These are phyloP conservation scores for Caenorhabditis becei DNA, from an alignment of 2,888 invertebrate genomes.

Conservation along the genomic window DNA sequence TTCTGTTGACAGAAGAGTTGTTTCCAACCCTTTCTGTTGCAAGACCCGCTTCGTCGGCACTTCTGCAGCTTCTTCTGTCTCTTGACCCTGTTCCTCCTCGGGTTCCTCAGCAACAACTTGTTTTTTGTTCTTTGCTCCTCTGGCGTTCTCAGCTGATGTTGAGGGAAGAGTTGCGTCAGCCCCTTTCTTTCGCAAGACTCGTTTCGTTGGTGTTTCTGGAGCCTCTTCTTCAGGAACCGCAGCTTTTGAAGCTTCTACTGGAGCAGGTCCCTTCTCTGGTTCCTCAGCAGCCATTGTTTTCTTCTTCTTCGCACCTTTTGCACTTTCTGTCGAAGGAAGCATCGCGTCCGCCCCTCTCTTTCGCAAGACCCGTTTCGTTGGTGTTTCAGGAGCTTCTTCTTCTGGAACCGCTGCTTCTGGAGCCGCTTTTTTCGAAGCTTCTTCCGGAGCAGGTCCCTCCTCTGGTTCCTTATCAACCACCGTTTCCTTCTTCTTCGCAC, in stretches of 20 bases:
- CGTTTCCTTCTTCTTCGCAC: no score
- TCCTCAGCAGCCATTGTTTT: not conserved
- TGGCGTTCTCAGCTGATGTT: no score
- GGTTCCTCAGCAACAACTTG: no score
- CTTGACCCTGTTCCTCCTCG: not conserved
- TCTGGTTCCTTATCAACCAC: no score
- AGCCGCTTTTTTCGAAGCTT: not conserved
- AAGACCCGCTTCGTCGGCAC: no score
- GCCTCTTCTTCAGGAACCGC: not conserved
- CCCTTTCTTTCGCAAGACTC: not conserved
- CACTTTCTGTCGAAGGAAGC: not conserved
- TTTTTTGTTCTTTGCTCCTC: no score
- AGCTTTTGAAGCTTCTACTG: not conserved
- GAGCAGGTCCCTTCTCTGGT: no score
- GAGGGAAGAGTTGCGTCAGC: no score
- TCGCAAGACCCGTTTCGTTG: not conserved
- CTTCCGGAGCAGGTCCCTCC: not conserved
- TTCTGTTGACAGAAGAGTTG: not conserved
- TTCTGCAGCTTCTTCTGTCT: not conserved
- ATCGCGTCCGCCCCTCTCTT: not conserved
- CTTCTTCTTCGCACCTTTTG: not conserved
- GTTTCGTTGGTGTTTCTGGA: constrained; percentile 1
- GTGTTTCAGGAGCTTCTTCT: constrained; percentile 1
- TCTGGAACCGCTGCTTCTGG: not conserved
- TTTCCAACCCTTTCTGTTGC: not conserved